Evolutionary conservation across 64 coral and sea anemone species (phyloP).

Genomic region (Montipora efflorescens): DNA sequence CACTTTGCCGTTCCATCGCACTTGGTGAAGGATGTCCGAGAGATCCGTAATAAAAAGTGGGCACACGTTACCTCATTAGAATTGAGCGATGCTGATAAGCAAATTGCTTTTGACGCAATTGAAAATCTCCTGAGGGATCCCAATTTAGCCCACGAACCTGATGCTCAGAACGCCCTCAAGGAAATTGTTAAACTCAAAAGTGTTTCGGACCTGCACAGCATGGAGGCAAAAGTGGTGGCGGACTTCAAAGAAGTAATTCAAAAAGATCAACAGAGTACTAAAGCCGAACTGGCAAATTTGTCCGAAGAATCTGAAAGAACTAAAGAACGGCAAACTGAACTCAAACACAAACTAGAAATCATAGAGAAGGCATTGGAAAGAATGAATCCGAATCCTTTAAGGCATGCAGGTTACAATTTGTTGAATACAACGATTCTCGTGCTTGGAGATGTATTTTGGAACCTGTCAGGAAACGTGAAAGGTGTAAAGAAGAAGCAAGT

Average conservation of each 20-base stretch:
- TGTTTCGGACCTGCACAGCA: constrained; percentile 42
- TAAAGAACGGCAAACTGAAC: too few species aligned
- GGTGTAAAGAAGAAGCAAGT: background rate
- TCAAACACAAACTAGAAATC: too few species aligned
- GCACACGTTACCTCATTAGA: constrained; percentile 71
- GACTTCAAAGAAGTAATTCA: constrained; percentile 72
- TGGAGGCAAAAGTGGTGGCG: constrained; percentile 58
- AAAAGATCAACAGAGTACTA: constrained; percentile 51
- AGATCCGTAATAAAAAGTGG: constrained; percentile 80
- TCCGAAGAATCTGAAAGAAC: background rate
- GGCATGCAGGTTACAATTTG: too few species aligned
- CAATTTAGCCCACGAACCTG: constrained; percentile 48
- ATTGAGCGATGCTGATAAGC: constrained; percentile 55
- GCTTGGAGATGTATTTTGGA: too few species aligned
- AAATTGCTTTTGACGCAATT: constrained; percentile 64
- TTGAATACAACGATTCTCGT: too few species aligned
- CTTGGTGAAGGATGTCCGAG: constrained; percentile 44
- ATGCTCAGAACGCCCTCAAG: constrained; percentile 53
- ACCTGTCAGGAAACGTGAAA: too few species aligned
- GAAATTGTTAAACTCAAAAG: constrained; percentile 40
- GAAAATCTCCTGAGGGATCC: constrained; percentile 77
- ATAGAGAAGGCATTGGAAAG: too few species aligned
- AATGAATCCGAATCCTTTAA: too few species aligned
- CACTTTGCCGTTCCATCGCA: constrained; percentile 44
- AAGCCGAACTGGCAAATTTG: constrained; percentile 29